A percentile compares a stretch with the other conserved stretches of the same genome.
Conservation (phyloP, 2,113 vertebrate genomes). For the Polypterus bichir region DNA sequence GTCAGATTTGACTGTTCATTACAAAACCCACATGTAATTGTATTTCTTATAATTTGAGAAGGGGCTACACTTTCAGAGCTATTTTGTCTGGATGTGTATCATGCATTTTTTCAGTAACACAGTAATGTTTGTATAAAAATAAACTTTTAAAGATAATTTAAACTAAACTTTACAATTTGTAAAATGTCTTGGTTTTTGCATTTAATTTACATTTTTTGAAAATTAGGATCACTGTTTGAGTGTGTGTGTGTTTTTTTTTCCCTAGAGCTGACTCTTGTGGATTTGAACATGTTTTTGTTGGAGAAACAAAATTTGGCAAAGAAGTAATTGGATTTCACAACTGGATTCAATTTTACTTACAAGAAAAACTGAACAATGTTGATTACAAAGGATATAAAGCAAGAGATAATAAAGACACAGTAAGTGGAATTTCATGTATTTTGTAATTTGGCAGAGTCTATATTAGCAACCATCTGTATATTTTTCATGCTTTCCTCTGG, state of each 20-base stretch:
- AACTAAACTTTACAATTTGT: too few species aligned
- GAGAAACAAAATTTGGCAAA: slow-evolving; percentile 51
- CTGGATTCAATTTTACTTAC: slow-evolving; percentile 77
- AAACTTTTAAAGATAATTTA: too few species aligned
- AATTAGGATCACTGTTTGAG: background rate
- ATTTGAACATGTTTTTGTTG: slow-evolving; percentile 78
- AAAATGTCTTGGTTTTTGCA: too few species aligned
- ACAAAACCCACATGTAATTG: too few species aligned
- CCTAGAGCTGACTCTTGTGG: slow-evolving; percentile 65
- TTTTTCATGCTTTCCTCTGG: too few species aligned
- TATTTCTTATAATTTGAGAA: too few species aligned
- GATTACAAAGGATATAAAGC: slow-evolving; percentile 71
- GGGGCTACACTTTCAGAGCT: too few species aligned
- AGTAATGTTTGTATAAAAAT: too few species aligned
- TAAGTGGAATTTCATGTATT: slow-evolving; percentile 25
- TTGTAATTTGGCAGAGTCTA: background rate
- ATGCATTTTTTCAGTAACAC: too few species aligned
- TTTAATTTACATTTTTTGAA: background rate
- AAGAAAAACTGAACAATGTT: slow-evolving; percentile 56
- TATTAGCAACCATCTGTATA: background rate
- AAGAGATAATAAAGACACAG: slow-evolving; percentile 46
- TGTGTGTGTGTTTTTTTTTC: slow-evolving; percentile 4
- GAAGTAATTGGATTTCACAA: slow-evolving; percentile 71
- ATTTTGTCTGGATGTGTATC: too few species aligned
- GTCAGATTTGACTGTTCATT: too few species aligned